phyloP scores from a whole-genome alignment of 1,140 invertebrate species.

The Scaptomyza hsui region DNA sequence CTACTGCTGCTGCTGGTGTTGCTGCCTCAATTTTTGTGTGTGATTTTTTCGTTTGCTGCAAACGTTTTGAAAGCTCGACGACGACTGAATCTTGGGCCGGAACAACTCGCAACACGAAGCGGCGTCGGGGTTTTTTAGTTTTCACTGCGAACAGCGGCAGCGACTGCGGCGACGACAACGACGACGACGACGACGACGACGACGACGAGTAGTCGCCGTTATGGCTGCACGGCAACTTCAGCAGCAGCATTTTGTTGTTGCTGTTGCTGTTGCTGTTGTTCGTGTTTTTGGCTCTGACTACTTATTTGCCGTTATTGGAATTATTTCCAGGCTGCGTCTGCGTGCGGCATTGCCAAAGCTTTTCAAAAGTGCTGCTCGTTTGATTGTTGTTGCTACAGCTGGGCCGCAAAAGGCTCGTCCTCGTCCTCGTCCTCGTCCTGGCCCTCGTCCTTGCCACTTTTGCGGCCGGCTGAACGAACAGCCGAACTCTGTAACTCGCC shows the following conservation, averaged over 20 bases:
- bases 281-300: too few relatives aligned
- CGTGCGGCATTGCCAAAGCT: constrained; percentile 35
- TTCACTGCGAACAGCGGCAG: neutral
- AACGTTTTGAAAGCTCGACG: constrained; percentile 83
- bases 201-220: constrained; percentile 48
- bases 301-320: constrained; percentile 41
- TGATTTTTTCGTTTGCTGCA: constrained; percentile 68
- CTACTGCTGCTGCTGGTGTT: constrained; percentile 7
- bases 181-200: constrained; percentile 10
- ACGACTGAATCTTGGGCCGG: constrained; percentile 75
- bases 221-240: constrained; percentile 58
- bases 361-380: constrained; percentile 31
- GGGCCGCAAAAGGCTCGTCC: constrained; percentile 44
- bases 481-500: constrained; percentile 23
- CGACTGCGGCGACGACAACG: constrained; percentile 9
- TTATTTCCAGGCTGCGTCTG: constrained; percentile 47
- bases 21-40: constrained; percentile 28
- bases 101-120: constrained; percentile 73
- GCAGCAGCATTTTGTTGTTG: constrained; percentile 6
- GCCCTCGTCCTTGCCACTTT: constrained; percentile 25
- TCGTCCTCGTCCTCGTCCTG: constrained; percentile 23
- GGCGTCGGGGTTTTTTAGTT: constrained; percentile 17
- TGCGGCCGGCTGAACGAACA: constrained; percentile 24
- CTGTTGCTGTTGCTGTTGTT: constrained; percentile 26
- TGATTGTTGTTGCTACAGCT: constrained; percentile 44